Conservation (phyloP, 2,113 vertebrate genomes). For the Lasiurus borealis region DNA sequence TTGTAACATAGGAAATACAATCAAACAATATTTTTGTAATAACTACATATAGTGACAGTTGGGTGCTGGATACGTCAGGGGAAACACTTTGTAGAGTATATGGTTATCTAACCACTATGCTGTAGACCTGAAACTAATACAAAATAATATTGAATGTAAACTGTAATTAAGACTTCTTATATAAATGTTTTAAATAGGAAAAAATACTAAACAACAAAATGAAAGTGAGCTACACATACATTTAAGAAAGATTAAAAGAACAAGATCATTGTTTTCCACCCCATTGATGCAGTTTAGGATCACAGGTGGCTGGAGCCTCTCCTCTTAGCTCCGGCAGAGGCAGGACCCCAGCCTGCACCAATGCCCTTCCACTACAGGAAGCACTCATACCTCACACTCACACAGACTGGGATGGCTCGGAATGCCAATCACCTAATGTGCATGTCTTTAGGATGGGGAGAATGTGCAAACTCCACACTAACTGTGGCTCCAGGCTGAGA, state of each 20-base stretch:
- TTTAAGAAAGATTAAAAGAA: not conserved
- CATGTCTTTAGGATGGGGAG: not conserved
- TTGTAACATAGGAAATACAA: not conserved
- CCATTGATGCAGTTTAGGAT: not conserved
- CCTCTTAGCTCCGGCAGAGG: not conserved
- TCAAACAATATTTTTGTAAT: not conserved
- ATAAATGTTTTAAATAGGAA: not conserved
- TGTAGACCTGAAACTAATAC: not conserved
- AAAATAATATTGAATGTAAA: not conserved
- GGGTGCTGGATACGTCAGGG: not conserved
- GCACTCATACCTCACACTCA: not conserved
- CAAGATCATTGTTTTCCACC: not conserved
- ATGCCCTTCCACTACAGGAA: too few relatives aligned
- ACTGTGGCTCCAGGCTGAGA: not conserved
- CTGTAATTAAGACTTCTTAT: not conserved
- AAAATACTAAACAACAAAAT: not conserved
- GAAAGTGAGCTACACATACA: not conserved
- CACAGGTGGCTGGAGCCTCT: not conserved
- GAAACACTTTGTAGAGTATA: not conserved
- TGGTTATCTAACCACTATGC: not conserved
- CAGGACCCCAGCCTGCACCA: not conserved
- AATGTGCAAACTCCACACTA: not conserved
- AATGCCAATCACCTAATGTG: not conserved
- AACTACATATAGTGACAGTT: not conserved
- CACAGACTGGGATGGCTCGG: not conserved